These are phyloP conservation scores for Anomalospiza imberbis DNA, from an alignment of 2,797 vertebrate species.

Conservation along the genomic window DNA sequence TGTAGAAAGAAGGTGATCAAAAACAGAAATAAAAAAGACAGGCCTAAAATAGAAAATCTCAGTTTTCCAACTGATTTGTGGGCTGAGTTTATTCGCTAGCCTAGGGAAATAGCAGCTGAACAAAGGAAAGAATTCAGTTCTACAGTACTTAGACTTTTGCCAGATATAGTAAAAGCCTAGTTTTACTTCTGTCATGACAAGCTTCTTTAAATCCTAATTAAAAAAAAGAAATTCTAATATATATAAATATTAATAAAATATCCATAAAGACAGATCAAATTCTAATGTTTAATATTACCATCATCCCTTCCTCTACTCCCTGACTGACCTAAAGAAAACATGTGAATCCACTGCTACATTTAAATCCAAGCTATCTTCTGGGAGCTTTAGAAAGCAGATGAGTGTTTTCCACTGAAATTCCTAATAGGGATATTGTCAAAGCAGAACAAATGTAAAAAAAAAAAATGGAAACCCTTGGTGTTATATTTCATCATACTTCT, in stretches of 20 bases:
- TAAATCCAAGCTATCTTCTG: not conserved
- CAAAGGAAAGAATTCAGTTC: not conserved
- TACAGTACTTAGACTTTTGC: not conserved
- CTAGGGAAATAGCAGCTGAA: not conserved
- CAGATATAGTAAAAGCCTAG: not conserved
- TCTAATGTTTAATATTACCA: not conserved
- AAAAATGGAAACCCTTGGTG: not conserved
- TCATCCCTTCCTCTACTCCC: not conserved
- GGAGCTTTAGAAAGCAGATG: not conserved
- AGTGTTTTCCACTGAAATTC: not conserved
- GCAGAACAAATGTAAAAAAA: not conserved
- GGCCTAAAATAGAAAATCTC: not conserved
- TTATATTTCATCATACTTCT: not conserved
- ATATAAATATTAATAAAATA: not conserved
- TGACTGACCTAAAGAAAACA: not conserved
- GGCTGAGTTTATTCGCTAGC: not conserved
- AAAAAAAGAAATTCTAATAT: not conserved
- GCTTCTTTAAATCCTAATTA: not conserved
- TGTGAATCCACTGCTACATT: not conserved
- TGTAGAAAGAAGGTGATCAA: not conserved
- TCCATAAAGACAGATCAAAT: not conserved
- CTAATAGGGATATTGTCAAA: not conserved
- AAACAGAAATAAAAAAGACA: not conserved
- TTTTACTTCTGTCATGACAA: not conserved
- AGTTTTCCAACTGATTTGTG: not conserved